Evolutionary conservation across 2,797 vertebrate species (phyloP), one percentile per base, ranked within the genome.

Genomic region (Clarias laeviceps): DNA sequence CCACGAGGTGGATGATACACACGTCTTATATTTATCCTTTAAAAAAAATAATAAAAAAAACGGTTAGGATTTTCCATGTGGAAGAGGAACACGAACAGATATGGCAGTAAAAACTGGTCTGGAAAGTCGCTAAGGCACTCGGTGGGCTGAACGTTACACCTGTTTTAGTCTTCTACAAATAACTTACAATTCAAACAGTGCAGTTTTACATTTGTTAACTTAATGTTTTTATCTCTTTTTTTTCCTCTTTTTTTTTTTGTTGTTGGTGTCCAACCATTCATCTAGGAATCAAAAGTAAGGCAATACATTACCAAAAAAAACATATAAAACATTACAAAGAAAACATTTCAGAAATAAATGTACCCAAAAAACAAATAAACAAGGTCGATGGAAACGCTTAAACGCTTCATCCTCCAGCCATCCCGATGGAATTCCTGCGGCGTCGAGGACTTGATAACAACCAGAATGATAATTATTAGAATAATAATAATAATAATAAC

Each of bases 141-240:
- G 97, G 96, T 97, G 94, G 94, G 94, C 92, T 93, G 94, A 94
- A 97, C 90, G 94, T 94, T 97, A 97, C 95, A 96, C 95, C 95
- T 95, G 96, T 94, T 83, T 96, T 96, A 97, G 97, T 98, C 95
- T 97, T 97, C 96, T 98, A 97, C 96, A 94, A 99, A 98, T 99
- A 98, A 99, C 97, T 99, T 99, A 99, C 96, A 97, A 96, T 97
- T 97, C 94, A 97, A 97, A 99, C 97, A 99, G 97, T 99, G 97
- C 97, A 99, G 97, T 96, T 97, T 97, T 97, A 96, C 95, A 96
- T 95, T 96, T 97, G 96, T 99, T 99, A 98, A 98, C 95, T 98
- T 98, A 97, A 97, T 94, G 96, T 96, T 94, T 66, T 7, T 93
- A 96, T 82, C 95, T 70, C 24, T 40, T 34, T 70, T 40, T 96